Base-by-base conservation (phyloP, 2,888 invertebrate genomes). In the Amphiduros pacificus region DNA sequence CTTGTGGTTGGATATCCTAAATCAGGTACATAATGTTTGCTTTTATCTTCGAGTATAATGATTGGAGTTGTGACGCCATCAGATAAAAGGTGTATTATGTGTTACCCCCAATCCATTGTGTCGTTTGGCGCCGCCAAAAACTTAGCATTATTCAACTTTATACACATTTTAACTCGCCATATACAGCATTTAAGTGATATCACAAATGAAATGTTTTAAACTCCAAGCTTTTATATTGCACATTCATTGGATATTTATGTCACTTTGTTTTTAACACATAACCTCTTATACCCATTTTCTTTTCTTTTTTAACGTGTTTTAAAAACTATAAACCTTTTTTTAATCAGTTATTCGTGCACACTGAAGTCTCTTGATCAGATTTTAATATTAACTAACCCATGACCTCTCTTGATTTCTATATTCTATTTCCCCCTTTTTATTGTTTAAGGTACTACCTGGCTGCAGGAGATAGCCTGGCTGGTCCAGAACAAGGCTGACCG, bases 401-500 rank as follows among this genome's bases (percentile, higher is more conserved):
- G 9, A 11, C 17, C 36, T 36, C 11, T 11, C 9, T 36, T 11
- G 11, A 36, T 9, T 11, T 9, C 9, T 36, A 17, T 17, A 11
- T 11, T 36, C 9, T 36, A 36, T 36, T 11, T 36, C 36, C 17
- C 17, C 11, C 11, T 54, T 17, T 5, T 32, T 20, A 14, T 6
- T 54, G 41, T 48, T 48, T 2, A 17, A 56, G 56, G 56, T 1
- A 56, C 56, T 20, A 56, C 56, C 6, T 56, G 56, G 56, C 27
- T 56, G 20, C 56, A 56, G 29, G 56, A 56, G 48, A 22, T 56
- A 14, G 29, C 29, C n/a, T 56, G 56, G 56, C 20, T 56, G 48
- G 20, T 56, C 4, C 27, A 28, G 20, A 44, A 56, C 20, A 29
- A 48, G 4, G 41, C 28, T 28, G 31, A 56, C n/a, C 29, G 29